Conservation (phyloP, 2,888 invertebrate genomes). For the Nomada fucata region DNA sequence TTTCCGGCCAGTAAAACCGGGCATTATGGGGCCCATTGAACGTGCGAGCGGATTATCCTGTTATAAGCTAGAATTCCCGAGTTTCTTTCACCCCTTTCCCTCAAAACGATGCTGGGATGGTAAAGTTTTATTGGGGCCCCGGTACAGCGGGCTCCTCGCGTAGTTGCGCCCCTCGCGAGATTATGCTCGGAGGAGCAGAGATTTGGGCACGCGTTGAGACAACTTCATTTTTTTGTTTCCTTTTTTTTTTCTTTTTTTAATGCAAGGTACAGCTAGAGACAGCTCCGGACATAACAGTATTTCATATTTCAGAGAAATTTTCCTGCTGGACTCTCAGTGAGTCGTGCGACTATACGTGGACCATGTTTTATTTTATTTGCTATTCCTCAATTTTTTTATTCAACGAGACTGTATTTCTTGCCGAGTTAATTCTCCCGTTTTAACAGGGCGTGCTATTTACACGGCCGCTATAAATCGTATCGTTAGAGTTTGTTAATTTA, state of each 20-base stretch:
- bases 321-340: too few relatives aligned
- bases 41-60: conserved; percentile 57
- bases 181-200: conserved; percentile 20
- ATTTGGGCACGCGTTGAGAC: not conserved
- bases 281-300: not conserved
- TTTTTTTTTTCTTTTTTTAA: too few relatives aligned
- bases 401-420: too few relatives aligned
- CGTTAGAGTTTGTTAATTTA: too few relatives aligned
- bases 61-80: conserved; percentile 46
- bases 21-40: conserved; percentile 29
- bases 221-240: conserved; percentile 21
- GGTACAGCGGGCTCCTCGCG: conserved; percentile 8
- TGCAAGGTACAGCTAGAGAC: too few relatives aligned
- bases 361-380: too few relatives aligned
- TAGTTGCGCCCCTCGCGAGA: conserved; percentile 65
- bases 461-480: too few relatives aligned
- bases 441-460: too few relatives aligned
- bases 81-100: conserved; percentile 33
- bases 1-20: conserved; percentile 44
- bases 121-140: conserved; percentile 54
- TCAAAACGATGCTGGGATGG: not conserved
- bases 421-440: too few relatives aligned
- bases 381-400: too few relatives aligned
- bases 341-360: too few relatives aligned
- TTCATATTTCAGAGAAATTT: not conserved